These are phyloP conservation scores for Pelosia muscerda DNA, from an alignment of 2,888 invertebrate species.

Conservation along the genomic window DNA sequence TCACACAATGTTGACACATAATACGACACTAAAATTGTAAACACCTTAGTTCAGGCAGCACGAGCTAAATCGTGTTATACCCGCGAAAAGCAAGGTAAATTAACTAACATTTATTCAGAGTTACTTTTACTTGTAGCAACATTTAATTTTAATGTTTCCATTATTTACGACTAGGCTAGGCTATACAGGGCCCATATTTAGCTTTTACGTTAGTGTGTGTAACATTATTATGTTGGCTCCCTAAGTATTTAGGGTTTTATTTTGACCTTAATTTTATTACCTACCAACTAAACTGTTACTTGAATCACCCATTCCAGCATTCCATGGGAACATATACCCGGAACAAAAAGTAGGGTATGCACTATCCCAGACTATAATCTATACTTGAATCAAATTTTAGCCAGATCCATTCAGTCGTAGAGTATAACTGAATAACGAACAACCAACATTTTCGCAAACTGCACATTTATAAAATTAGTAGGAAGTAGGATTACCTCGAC, in stretches of 20 bases:
- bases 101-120: conserved; percentile 7
- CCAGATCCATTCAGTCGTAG: no score
- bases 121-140: background rate
- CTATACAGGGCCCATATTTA: conserved; percentile 20
- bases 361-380: no score
- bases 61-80: background rate
- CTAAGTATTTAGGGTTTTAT: conserved; percentile 34
- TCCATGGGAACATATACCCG: no score
- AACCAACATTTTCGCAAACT: no score
- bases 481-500: no score
- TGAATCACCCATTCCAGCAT: no score
- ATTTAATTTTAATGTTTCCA: conserved; percentile 23
- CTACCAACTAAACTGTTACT: background rate
- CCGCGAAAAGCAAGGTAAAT: background rate
- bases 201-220: conserved; percentile 15
- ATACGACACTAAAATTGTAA: background rate
- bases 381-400: no score
- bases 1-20: background rate
- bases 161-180: conserved; percentile 29
- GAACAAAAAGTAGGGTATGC: no score
- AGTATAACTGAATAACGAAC: no score
- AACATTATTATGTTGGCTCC: conserved; percentile 24
- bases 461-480: no score
- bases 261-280: conserved; percentile 22
- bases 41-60: background rate